A percentile compares a stretch with the other conserved stretches of the same genome.
Evolutionary conservation across 2,888 invertebrate genomes (phyloP).

Genomic region (Bombylius major): DNA sequence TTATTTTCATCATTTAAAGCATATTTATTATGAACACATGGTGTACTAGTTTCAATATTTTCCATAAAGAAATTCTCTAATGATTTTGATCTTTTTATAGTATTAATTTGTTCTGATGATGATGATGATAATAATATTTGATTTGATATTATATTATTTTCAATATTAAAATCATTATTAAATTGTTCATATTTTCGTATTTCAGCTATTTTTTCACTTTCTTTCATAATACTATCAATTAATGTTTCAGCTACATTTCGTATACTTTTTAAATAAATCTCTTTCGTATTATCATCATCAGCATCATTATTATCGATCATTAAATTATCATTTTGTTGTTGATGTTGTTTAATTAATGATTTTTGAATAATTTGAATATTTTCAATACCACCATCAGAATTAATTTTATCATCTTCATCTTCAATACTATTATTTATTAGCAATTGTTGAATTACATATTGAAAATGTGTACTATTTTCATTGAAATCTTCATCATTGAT

Average conservation of each 20-base stretch:
- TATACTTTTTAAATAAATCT: background rate
- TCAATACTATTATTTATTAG: constrained; percentile 9
- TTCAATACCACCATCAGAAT: constrained; percentile 4
- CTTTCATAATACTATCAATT: constrained; percentile 16
- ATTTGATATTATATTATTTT: background rate
- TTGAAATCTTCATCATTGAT: constrained; percentile 6
- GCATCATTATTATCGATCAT: too few relatives aligned
- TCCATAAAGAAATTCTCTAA: constrained; percentile 4
- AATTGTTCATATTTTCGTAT: background rate
- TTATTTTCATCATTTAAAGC: background rate
- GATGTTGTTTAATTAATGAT: background rate
- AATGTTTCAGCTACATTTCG: constrained; percentile 6
- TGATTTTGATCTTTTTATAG: constrained; percentile 2
- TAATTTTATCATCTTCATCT: too few relatives aligned
- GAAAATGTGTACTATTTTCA: constrained; percentile 9
- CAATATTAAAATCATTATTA: background rate
- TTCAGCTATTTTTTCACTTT: constrained; percentile 10
- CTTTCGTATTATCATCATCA: background rate
- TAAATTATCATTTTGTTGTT: too few relatives aligned
- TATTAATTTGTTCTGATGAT: background rate
- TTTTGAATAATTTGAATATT: background rate
- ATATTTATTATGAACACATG: constrained; percentile 7
- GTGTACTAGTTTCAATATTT: constrained; percentile 13
- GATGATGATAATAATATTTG: background rate
- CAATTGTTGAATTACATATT: constrained; percentile 13